A percentile compares a stretch with the other conserved stretches of the same genome.
Evolutionary conservation across 2,797 vertebrate genomes (phyloP).

Genomic region (Telmatherina bonti): DNA sequence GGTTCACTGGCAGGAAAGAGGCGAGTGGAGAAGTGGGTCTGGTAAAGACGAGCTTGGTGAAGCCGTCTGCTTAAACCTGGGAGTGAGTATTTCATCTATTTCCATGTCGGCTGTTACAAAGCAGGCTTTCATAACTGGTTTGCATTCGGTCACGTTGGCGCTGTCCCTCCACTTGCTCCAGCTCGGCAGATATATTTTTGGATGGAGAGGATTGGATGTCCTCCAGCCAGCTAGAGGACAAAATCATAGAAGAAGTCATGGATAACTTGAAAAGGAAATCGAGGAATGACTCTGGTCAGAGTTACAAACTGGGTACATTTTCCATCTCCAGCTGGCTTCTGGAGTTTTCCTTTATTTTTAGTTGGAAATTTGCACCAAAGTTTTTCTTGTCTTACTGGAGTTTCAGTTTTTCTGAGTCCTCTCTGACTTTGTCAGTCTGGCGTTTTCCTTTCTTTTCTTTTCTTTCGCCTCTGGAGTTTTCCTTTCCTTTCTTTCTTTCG

Average conservation of each 20-base stretch:
- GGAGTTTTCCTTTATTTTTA: no score
- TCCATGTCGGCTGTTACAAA: not conserved
- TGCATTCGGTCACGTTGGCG: no score
- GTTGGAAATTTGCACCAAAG: no score
- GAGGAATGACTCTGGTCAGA: constrained; percentile 71
- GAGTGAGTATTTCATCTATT: constrained; percentile 69
- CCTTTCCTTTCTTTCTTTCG: no score
- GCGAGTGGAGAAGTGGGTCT: constrained; percentile 86
- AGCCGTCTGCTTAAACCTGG: constrained; percentile 64
- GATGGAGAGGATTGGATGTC: constrained; percentile 81
- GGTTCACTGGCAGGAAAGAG: constrained; percentile 88
- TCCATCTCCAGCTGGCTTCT: no score
- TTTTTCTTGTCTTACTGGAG: no score
- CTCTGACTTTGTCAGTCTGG: no score
- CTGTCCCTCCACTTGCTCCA: constrained; percentile 32
- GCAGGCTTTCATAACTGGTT: no score
- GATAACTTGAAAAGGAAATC: constrained; percentile 79
- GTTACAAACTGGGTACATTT: constrained; percentile 88
- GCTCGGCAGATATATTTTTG: constrained; percentile 79
- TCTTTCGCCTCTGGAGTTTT: no score
- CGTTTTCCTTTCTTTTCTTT: no score
- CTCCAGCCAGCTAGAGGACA: constrained; percentile 70
- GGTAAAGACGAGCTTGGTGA: constrained; percentile 83
- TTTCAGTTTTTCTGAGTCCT: no score
- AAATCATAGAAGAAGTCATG: no score